phyloP scores from a whole-genome alignment of 1,140 invertebrate species.

The Lordiphosa collinella region DNA sequence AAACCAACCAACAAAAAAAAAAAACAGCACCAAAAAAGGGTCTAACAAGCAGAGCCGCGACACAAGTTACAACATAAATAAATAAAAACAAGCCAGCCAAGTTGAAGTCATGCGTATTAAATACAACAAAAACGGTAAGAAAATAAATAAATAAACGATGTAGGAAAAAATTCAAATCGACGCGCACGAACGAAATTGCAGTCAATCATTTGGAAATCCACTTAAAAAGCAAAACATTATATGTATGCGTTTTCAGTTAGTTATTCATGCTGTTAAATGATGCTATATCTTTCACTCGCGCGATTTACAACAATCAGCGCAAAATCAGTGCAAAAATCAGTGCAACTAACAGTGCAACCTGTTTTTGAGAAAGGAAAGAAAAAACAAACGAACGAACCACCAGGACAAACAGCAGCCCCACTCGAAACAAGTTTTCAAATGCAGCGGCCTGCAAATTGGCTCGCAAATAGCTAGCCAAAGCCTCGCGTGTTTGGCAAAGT shows the following conservation, averaged over 20 bases:
- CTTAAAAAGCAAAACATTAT: constrained; percentile 11
- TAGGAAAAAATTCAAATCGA: constrained; percentile 48
- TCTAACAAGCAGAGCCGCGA: constrained; percentile 21
- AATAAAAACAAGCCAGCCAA: constrained; percentile 14
- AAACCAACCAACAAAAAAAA: neutral
- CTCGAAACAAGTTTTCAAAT: constrained; percentile 52
- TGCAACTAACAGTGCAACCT: constrained; percentile 75
- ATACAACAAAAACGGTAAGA: constrained; percentile 33
- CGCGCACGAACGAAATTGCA: constrained; percentile 71
- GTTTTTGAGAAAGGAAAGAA: constrained; percentile 31
- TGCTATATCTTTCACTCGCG: constrained; percentile 43
- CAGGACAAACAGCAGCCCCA: constrained; percentile 13
- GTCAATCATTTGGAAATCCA: constrained; percentile 70
- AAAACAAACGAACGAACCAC: neutral
- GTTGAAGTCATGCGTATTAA: constrained; percentile 71
- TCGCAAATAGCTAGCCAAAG: constrained; percentile 40
- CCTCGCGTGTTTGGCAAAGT: constrained; percentile 35
- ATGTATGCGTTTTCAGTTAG: constrained; percentile 40
- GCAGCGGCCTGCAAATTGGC: constrained; percentile 56
- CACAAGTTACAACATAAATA: constrained; percentile 52
- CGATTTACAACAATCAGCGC: constrained; percentile 52
- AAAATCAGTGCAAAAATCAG: constrained; percentile 51
- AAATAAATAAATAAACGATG: constrained; percentile 20
- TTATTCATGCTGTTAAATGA: constrained; percentile 43
- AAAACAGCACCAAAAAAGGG: constrained; percentile 25